Base-by-base conservation (phyloP, 2,888 invertebrate genomes). In the Marronus borbonicus region DNA sequence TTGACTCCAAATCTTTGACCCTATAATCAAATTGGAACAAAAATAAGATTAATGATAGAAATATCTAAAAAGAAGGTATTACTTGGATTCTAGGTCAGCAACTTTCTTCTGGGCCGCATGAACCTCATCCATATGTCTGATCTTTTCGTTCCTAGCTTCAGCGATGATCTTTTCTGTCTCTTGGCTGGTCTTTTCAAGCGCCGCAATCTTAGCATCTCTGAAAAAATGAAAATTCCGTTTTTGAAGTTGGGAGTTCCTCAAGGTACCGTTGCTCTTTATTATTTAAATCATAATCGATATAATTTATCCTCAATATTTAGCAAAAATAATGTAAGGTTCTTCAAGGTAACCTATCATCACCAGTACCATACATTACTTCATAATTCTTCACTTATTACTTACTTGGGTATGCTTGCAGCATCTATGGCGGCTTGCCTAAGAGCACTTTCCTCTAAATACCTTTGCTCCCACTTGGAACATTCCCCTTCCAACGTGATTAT, bases 91-190 rank as follows among this genome's bases (percentile, higher is more conserved):
- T 24, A 96, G 89, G 86, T 96, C 96, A 1, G 96, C 94, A n/a
- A 95, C 92, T 86, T 94, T 94, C 87, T 95, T 95, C 88, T 96
- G 95, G 7, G 96, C 94, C 10, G 93, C 93, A 86, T 96, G 96
- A 36, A 96, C 92, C 86, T 96, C 96, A 86, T 96, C 96, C 94
- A 97, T 95, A 86, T 96, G 96, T 70, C 94, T 92, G 85, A 96
- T 93, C 88, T 96, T 96, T 86, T 97, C 96, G 80, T 92, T 94
- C 82, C 96, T 92, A 5, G 96, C 96, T 87, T 96, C 96, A 0
- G 96, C 95, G 88, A 96, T 96, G 74, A 96, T 89, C 83, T 95
- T 93, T 86, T 96, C 96, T 1, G 95, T 94, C 86, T 96, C 96
- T 82, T 95, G 94, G 79, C 94, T 95, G 2, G 94, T 94, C 87